Evolutionary conservation across 2,888 invertebrate genomes (phyloP), one percentile per base, ranked within the genome.

Genomic region (Empis stercorea): DNA sequence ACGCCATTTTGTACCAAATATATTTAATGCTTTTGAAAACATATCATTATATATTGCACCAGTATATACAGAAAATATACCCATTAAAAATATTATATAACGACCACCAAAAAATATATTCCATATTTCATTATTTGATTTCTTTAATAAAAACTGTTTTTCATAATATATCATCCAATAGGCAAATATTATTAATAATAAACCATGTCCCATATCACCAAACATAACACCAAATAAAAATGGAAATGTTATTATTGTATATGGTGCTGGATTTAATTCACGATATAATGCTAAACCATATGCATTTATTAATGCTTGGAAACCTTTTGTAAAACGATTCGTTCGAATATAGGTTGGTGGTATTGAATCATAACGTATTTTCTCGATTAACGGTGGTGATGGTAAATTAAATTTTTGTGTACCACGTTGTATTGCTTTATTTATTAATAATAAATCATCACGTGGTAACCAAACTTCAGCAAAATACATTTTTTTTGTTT

Each of bases 201-300:
- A 39, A 3, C 92, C 95, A 69, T 95, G 95, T 4, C 95, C 95
- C 55, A 83, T 71, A 65, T 96, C 95, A 14, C 95, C 95, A 68
- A 95, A 96, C 95, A 96, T 96, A 55, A 95, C 80, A 32, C 87
- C 88, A 71, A 95, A 95, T 20, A 95, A 71, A 75, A 95, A 95
- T 10, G 95, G 95, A 74, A 95, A 95, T 1, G 91, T 87, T 57
- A 88, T 79, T 54, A 88, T 80, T n/a, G 88, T 85, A 70, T 84
- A 92, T 1, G 85, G 76, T 10, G 87, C 87, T 57, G 92, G 92
- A 72, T 93, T 96, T 50, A 87, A 81, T 71, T 96, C 95, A 52
- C 87, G 76, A 69, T 96, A 96, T 40, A 81, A 80, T 44, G 92
- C 88, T n/a, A 94, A 80, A 47, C 94, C 95, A 64, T 95, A 96